Evolutionary conservation across 1,140 invertebrate genomes (phyloP).

Genomic region (Trinorchestia longiramus): DNA sequence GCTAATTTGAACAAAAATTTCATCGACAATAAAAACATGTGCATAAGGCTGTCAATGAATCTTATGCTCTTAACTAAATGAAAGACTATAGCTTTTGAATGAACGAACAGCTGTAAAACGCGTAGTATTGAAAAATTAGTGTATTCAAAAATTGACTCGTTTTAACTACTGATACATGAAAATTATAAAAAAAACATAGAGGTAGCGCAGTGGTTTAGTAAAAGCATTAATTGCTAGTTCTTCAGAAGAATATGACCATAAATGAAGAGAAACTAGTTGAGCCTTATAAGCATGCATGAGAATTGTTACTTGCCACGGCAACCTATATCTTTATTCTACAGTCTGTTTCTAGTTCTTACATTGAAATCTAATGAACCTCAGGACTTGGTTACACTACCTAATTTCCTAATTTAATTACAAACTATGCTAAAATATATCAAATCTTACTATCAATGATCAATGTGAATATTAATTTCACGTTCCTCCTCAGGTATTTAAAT

Average conservation of each 20-base stretch:
- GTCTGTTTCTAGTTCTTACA: background rate
- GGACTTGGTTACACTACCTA: background rate
- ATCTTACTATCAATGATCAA: no score
- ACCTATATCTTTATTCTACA: background rate
- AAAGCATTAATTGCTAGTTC: background rate
- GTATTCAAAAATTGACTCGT: no score
- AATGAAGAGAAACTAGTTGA: background rate
- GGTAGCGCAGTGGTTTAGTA: background rate
- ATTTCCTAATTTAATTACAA: background rate
- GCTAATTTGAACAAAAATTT: no score
- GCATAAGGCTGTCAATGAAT: background rate
- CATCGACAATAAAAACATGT: background rate
- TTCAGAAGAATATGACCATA: background rate
- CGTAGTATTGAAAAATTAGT: background rate
- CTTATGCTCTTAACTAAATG: background rate
- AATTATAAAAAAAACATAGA: background rate
- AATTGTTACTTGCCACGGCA: background rate
- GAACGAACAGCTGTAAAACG: background rate
- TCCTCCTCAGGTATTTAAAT: no score
- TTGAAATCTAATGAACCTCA: background rate
- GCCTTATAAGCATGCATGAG: background rate
- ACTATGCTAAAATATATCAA: background rate
- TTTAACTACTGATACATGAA: background rate
- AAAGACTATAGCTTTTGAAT: background rate
- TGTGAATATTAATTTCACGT: no score